A percentile compares a stretch with the other conserved stretches of the same genome.
These are phyloP conservation scores for Cheilosia grossa DNA, from an alignment of 2,888 invertebrate species.

Conservation along the genomic window DNA sequence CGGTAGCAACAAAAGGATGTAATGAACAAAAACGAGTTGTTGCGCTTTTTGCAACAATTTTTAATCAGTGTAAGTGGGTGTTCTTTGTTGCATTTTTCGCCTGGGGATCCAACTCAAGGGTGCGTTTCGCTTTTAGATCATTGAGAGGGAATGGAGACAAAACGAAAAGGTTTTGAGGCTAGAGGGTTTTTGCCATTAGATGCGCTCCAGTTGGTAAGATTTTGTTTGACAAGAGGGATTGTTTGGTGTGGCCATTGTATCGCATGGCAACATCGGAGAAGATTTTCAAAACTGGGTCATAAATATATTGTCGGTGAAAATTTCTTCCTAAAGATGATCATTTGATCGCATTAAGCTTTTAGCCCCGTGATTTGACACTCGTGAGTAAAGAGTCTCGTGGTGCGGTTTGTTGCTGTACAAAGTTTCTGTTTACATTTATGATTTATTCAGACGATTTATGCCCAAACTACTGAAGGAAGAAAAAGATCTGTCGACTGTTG, in stretches of 20 bases:
- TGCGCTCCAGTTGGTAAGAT: too few relatives aligned
- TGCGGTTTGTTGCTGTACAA: too few relatives aligned
- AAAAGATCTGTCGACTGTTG: slow-evolving; percentile 10
- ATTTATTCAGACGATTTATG: background rate
- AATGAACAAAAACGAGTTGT: slow-evolving; percentile 23
- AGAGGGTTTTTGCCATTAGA: too few relatives aligned
- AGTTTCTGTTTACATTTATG: background rate
- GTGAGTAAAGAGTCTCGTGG: too few relatives aligned
- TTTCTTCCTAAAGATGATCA: too few relatives aligned
- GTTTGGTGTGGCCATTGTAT: too few relatives aligned
- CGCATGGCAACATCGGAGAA: too few relatives aligned
- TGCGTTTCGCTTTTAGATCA: slow-evolving; percentile 15
- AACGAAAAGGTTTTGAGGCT: background rate
- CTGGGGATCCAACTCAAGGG: slow-evolving; percentile 2
- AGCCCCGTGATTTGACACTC: too few relatives aligned
- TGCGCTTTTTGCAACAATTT: slow-evolving; percentile 51
- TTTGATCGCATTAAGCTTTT: too few relatives aligned
- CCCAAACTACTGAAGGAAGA: background rate
- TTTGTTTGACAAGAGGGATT: too few relatives aligned
- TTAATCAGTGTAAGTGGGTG: slow-evolving; percentile 60
- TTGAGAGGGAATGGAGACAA: background rate
- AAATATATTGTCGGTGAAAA: too few relatives aligned
- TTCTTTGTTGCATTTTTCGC: slow-evolving; percentile 22
- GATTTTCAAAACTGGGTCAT: too few relatives aligned
- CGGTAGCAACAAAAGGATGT: background rate